These are phyloP conservation scores for Drosophila virilis DNA, from an alignment of 1,140 invertebrate species.

Conservation along the genomic window DNA sequence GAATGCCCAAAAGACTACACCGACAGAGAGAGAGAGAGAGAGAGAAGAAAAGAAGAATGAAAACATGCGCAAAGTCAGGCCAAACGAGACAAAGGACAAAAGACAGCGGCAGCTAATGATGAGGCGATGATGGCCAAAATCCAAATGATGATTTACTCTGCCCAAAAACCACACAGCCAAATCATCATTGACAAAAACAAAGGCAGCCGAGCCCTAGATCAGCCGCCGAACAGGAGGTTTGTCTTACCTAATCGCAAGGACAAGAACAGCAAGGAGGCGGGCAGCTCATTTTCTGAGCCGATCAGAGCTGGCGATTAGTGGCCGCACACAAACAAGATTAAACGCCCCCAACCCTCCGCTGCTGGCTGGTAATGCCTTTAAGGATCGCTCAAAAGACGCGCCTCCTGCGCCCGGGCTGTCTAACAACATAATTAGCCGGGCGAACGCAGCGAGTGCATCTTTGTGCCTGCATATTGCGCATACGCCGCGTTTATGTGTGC, in stretches of 20 bases:
- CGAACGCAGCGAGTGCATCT: too few relatives aligned
- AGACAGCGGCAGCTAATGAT: slow-evolving; percentile 5
- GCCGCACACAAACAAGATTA: slow-evolving; percentile 49
- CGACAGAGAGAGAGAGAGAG: background rate
- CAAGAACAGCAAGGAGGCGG: slow-evolving; percentile 16
- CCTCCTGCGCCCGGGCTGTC: slow-evolving; percentile 14
- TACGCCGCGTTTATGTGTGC: slow-evolving; percentile 24
- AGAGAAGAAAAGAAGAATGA: too few relatives aligned
- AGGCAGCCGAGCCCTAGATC: too few relatives aligned
- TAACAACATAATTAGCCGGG: slow-evolving; percentile 65
- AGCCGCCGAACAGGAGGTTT: too few relatives aligned
- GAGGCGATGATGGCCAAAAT: slow-evolving; percentile 28
- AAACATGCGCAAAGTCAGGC: slow-evolving; percentile 25
- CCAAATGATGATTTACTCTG: slow-evolving; percentile 11
- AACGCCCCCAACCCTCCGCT: slow-evolving; percentile 27
- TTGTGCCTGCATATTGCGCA: slow-evolving; percentile 35
- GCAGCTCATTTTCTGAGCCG: slow-evolving; percentile 35
- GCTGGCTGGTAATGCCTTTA: background rate
- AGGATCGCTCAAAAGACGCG: slow-evolving; percentile 43
- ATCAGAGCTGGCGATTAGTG: slow-evolving; percentile 47
- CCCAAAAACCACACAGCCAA: too few relatives aligned
- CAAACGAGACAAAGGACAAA: slow-evolving; percentile 4
- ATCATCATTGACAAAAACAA: background rate
- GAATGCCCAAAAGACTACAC: slow-evolving; percentile 1
- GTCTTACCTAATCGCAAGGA: background rate